Evolutionary conservation across 1,140 invertebrate genomes (phyloP), one percentile per base, ranked within the genome.

Genomic region (Euwallacea similis): DNA sequence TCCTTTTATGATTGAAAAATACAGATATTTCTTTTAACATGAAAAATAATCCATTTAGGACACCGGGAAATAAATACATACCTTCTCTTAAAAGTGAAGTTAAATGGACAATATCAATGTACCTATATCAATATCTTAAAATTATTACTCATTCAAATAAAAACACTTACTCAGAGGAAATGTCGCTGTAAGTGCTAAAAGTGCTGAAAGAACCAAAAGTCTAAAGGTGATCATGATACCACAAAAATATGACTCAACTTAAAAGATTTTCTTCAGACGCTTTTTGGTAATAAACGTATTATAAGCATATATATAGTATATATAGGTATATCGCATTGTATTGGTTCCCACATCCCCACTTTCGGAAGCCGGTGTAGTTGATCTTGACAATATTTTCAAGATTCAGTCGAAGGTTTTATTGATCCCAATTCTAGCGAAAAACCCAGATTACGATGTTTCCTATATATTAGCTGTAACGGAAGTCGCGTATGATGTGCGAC

Each of bases 331-430:
- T 33, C 21, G 21, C 21, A 33, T 33, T 33, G 21, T 2, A 33
- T 33, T 1, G 21, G 4, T 33, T 2, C 16, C 41, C 8, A 11
- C 6, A 33, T 46, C 54, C 65, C 65, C 65, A 67, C 54, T 11
- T 41, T 10, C 7, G 42, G 10, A 15, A 47, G 33, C 7, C 16
- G 33, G 47, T 54, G 9, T 46, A 9, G 54, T 59, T 67, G 65
- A 58, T 67, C 54, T 67, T 67, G 65, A 67, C 21, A 66, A 33
- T 42, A 67, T 58, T 44, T 67, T 67, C 21, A 59, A 67, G 54
- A 67, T 67, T 42, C 58, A 16, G 6, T 8, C 41, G 65, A 67
- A 67, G 65, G 65, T 67, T 67, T 44, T 44, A 10, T 59, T 59
- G 8, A 54, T 42, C 15, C 41, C 21, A 4, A 59, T 58, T n/a